Evolutionary conservation across 2,113 vertebrate species (phyloP).

Genomic region (Seriola dumerili): DNA sequence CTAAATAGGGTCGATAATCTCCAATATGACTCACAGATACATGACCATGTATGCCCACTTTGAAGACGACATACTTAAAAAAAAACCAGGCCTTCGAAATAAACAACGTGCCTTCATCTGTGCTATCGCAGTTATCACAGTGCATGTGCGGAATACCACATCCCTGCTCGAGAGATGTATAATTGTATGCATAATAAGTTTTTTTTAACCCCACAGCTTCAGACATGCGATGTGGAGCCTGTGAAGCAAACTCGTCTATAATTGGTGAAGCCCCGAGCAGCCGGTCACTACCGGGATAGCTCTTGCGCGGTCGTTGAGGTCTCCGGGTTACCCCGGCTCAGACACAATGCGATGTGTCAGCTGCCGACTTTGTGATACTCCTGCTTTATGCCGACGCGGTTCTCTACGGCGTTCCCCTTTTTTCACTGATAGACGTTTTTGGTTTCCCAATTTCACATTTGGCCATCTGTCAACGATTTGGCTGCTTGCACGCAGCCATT

Average conservation of each 20-base stretch:
- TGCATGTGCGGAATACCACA: slow-evolving; percentile 52
- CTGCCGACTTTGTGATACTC: slow-evolving; percentile 67
- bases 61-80: slow-evolving; percentile 58
- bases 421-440: slow-evolving; percentile 39
- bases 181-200: slow-evolving; percentile 62
- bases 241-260: slow-evolving; percentile 58
- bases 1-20: slow-evolving; percentile 76
- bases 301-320: slow-evolving; percentile 70
- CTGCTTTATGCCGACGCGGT: slow-evolving; percentile 27
- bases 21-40: slow-evolving; percentile 58
- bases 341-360: slow-evolving; percentile 79
- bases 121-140: slow-evolving; percentile 64
- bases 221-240: slow-evolving; percentile 42
- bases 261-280: slow-evolving; percentile 69
- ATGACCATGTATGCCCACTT: slow-evolving; percentile 67
- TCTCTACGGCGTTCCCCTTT: neutral
- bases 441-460: slow-evolving; percentile 68
- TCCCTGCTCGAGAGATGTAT: slow-evolving; percentile 24
- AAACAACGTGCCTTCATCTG: slow-evolving; percentile 70
- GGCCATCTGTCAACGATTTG: slow-evolving; percentile 74
- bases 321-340: slow-evolving; percentile 74
- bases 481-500: slow-evolving; percentile 72
- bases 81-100: slow-evolving; percentile 62
- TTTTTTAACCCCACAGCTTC: slow-evolving; percentile 27
- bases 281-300: slow-evolving; percentile 79